Conservation (phyloP, 2,888 invertebrate species). For the Corbicula japonica region DNA sequence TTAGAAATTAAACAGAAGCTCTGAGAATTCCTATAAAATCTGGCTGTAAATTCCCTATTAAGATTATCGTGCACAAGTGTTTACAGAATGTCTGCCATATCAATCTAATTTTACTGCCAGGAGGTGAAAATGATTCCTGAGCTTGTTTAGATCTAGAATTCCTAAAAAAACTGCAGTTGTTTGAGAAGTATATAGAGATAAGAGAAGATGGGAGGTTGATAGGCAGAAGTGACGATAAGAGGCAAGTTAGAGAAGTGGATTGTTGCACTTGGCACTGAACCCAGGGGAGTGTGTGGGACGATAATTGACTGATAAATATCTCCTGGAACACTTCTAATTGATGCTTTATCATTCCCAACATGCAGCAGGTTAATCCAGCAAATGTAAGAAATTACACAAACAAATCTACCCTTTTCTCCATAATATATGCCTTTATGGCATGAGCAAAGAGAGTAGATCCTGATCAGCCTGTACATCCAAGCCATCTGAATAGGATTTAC, state of each 20-base stretch:
- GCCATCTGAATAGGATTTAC: too few relatives aligned
- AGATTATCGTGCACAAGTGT: slow-evolving; percentile 25
- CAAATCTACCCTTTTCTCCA: too few relatives aligned
- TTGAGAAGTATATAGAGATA: too few relatives aligned
- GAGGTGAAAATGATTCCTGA: slow-evolving; percentile 33
- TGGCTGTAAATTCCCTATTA: slow-evolving; percentile 16
- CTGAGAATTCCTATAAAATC: slow-evolving; percentile 16
- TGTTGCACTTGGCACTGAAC: slow-evolving; percentile 23
- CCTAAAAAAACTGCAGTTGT: slow-evolving; percentile 6
- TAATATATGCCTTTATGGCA: too few relatives aligned
- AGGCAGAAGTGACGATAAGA: too few relatives aligned
- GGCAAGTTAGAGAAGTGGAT: too few relatives aligned
- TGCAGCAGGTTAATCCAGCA: too few relatives aligned
- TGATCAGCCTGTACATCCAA: too few relatives aligned
- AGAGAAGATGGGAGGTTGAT: too few relatives aligned
- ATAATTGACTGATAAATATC: slow-evolving; percentile 25
- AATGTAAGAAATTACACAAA: too few relatives aligned
- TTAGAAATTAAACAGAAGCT: slow-evolving; percentile 31
- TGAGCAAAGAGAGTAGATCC: too few relatives aligned
- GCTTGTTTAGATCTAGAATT: slow-evolving; percentile 20
- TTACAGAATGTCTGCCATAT: slow-evolving; percentile 47
- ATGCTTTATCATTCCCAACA: too few relatives aligned
- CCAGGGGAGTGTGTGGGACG: slow-evolving; percentile 10
- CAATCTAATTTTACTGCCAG: slow-evolving; percentile 15
- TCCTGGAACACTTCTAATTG: neutral